phyloP scores from a whole-genome alignment of 2,888 invertebrate species.

The Thereva nobilitata region DNA sequence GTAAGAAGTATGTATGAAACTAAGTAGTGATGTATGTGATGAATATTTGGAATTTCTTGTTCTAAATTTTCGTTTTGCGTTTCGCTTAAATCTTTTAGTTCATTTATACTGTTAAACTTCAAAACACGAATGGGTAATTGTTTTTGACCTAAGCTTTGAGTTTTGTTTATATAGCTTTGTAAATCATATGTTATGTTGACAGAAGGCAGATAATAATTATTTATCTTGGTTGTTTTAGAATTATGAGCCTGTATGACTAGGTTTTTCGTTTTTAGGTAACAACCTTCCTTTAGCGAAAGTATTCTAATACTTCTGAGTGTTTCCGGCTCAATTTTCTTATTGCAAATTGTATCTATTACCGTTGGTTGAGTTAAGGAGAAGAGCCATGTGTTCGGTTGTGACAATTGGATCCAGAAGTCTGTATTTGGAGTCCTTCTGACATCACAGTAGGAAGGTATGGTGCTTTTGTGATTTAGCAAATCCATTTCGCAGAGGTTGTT shows the following conservation, averaged over 20 bases:
- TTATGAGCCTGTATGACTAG: conserved; percentile 3
- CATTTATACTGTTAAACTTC: background rate
- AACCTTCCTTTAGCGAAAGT: background rate
- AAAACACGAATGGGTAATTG: background rate
- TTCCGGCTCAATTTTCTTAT: too few relatives aligned
- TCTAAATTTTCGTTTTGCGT: background rate
- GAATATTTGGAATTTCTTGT: background rate
- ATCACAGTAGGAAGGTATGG: too few relatives aligned
- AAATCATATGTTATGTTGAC: background rate
- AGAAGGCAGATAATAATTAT: background rate
- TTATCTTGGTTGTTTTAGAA: background rate
- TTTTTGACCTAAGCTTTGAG: background rate
- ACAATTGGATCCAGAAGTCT: too few relatives aligned
- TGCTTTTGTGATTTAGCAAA: background rate
- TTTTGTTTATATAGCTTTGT: background rate
- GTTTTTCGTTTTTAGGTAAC: background rate
- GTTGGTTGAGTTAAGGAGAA: too few relatives aligned
- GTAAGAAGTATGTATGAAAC: background rate
- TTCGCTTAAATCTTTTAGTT: background rate
- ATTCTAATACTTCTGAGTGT: too few relatives aligned
- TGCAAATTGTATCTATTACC: too few relatives aligned
- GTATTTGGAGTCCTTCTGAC: too few relatives aligned
- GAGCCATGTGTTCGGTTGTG: too few relatives aligned
- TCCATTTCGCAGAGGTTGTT: conserved; percentile 4
- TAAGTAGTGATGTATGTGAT: conserved; percentile 1